A percentile compares a stretch with the other conserved stretches of the same genome.
Conservation (phyloP, 2,888 invertebrate genomes). For the Hydrotaea diabolus region DNA sequence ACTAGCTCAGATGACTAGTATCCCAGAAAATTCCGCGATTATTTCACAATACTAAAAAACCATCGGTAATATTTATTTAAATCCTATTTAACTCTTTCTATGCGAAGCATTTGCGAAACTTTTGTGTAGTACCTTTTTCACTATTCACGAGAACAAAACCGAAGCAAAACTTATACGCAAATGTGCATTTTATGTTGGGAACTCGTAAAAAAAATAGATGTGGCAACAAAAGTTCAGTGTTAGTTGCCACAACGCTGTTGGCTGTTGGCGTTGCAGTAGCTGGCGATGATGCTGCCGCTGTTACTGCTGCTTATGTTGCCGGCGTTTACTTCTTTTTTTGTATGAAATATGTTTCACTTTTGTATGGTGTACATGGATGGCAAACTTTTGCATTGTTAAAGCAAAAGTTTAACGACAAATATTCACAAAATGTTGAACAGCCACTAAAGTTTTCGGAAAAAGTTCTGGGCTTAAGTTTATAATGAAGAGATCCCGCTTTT, state of each 20-base stretch:
- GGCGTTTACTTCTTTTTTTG: neutral
- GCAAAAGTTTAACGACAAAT: neutral
- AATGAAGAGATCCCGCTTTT: constrained; percentile 10
- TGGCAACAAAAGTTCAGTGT: constrained; percentile 11
- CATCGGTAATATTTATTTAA: constrained; percentile 9
- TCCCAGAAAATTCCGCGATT: too few relatives aligned
- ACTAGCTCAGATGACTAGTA: too few relatives aligned
- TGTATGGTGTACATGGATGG: neutral
- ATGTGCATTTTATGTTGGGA: neutral
- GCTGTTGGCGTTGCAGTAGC: neutral
- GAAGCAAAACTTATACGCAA: neutral
- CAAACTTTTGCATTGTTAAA: neutral
- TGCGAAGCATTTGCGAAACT: neutral
- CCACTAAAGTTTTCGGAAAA: neutral
- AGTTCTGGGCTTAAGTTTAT: neutral
- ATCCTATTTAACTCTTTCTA: neutral
- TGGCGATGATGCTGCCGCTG: neutral
- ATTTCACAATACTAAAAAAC: neutral
- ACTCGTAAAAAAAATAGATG: neutral
- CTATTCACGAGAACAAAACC: neutral
- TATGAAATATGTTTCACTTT: constrained; percentile 3
- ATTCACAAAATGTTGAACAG: neutral
- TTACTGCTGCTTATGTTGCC: neutral
- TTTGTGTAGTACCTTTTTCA: constrained; percentile 12
- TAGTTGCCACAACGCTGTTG: neutral